Base-by-base conservation (phyloP, 2,113 vertebrate species). In the Pogonocichla stellata region DNA sequence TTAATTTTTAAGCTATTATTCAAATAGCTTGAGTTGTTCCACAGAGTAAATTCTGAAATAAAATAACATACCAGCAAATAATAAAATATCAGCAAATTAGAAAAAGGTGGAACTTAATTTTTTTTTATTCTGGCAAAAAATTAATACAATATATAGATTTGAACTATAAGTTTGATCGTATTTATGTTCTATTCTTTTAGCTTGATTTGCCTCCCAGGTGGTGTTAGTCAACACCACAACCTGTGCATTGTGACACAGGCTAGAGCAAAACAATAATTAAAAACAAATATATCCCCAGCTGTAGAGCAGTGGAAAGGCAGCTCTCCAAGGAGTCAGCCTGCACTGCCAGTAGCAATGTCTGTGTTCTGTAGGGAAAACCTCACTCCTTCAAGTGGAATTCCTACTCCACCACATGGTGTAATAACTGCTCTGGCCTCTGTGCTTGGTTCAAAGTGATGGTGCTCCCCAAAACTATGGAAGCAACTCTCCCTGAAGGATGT, bases 41-140 rank as follows among this genome's bases (percentile, higher is more conserved):
- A 19, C 13, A 53, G 11, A 56, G 54, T 10, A 88, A 75, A 70
- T 57, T 50, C 15, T 51, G 29, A 84, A 94, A 72, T 42, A n/a
- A 83, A 91, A 65, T 26, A 3, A 12, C 8, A 36, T 25, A 36
- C 10, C 43, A 45, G 43, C 18, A 45, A 19, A 45, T 45, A 45
- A 45, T 19, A 45, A 45, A 19, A 45, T 20, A 45, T 45, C 43
- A 45, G 7, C 16, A 51, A 67, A 28, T 33, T 40, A 78, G 23
- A 81, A 74, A 77, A 87, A 81, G 22, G 1, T 17, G 0, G 1
- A 42, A 33, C 3, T 29, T 20, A 9, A 14, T 10, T 22, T 64
- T 51, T 51, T 31, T 48, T 43, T 16, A 28, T 26, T 57, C 23
- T 53, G 1, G 3, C 3, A 0, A 8, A 36, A 69, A n/a, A 5